phyloP scores from a whole-genome alignment of 2,797 vertebrate species.

The Mus minutoides region DNA sequence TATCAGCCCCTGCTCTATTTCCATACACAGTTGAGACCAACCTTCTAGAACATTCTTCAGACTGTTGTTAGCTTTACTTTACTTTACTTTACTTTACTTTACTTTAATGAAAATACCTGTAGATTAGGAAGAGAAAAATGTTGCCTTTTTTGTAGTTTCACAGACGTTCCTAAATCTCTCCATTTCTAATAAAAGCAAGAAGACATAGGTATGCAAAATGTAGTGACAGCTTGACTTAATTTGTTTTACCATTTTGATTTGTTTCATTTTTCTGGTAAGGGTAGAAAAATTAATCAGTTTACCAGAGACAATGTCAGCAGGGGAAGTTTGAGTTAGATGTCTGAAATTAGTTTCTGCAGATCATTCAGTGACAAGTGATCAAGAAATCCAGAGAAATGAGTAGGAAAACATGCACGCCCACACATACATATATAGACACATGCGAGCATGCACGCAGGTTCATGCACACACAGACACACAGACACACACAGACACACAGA shows the following conservation, averaged over 20 bases:
- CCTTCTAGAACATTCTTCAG: not conserved
- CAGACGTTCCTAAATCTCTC: not conserved
- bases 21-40: not conserved
- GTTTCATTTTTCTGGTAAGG: not conserved
- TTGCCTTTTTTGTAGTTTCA: not conserved
- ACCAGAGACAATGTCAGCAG: not conserved
- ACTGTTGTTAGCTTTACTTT: not conserved
- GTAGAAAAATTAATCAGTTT: not conserved
- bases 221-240: not conserved
- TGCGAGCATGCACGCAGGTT: no score
- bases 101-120: not conserved
- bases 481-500: not conserved
- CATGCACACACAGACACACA: not conserved
- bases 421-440: not conserved
- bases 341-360: not conserved
- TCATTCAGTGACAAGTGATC: not conserved
- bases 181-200: accelerated
- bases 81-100: conserved; percentile 41
- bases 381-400: not conserved
- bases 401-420: not conserved
- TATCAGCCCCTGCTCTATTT: not conserved
- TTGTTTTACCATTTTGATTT: conserved; percentile 24
- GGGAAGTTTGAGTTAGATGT: not conserved
- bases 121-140: not conserved
- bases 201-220: not conserved